Evolutionary conservation across 2,888 invertebrate genomes (phyloP), one percentile per base, ranked within the genome.

Genomic region (Eupeodes luniger): DNA sequence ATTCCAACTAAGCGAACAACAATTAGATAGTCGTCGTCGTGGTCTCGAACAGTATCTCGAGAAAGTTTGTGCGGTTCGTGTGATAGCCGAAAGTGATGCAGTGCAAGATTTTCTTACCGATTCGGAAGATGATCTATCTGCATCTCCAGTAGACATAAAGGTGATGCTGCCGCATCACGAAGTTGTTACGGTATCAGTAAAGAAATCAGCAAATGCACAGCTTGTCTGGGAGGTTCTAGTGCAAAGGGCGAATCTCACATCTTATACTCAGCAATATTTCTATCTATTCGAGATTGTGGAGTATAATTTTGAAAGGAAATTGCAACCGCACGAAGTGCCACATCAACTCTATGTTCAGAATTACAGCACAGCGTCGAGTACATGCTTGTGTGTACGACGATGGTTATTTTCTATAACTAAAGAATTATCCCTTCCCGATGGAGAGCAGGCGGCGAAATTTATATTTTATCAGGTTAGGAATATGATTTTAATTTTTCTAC

Each of bases 341-440:
- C 99, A 99, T 94, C 98, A 98, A 91, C 95, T 99, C 89, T 99
- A 99, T 94, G 98, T 99, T 91, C 99, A 99, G 94, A 99, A 99
- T 94, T 99, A 99, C 93, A 98, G 98, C 90, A 99, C 99, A 12
- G 99, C 99, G 51, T 98, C 98, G 53, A 97, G 98, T 90, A 98
- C 98, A 67, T 99, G 99, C 93, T 95, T 99, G 64, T 96, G 97
- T 85, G 94, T 99, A 64, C 95, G 97, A 87, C 96, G 97, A 93
- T 98, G 98, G 98, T 94, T 98, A 85, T 98, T 98, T 94, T 96
- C 96, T 59, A 94, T 96, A 61, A 94, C 95, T 87, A 96, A 96
- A 89, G 96, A 96, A 91, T 93, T 96, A 10, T 95, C 96, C 90
- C 94, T 96, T 90, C 94, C 95, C 27, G 96, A 96, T 88, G 96